Evolutionary conservation across 2,888 invertebrate genomes (phyloP).

Genomic region (Cantharis flavilabris): DNA sequence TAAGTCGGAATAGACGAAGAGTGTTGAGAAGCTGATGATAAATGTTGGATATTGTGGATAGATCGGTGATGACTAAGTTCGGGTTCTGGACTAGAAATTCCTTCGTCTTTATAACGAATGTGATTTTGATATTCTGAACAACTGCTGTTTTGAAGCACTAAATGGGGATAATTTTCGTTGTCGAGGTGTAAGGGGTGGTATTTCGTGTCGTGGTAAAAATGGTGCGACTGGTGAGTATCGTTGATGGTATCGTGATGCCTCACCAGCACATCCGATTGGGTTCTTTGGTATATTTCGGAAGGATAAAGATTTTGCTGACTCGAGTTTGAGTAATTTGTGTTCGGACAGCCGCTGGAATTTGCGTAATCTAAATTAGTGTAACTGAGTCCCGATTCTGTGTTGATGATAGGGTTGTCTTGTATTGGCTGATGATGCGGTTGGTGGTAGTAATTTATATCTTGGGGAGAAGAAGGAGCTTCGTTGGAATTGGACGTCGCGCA

Average conservation of each 20-base stretch:
- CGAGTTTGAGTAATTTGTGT: conserved; percentile 42
- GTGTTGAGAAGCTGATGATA: conserved; percentile 56
- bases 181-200: conserved; percentile 50
- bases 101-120: conserved; percentile 67
- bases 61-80: conserved; percentile 49
- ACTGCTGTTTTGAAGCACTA: conserved; percentile 48
- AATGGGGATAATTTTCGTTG: conserved; percentile 53
- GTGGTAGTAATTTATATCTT: conserved; percentile 58
- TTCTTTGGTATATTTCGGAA: conserved; percentile 42
- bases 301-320: conserved; percentile 46
- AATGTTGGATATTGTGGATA: conserved; percentile 49
- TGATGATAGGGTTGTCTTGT: conserved; percentile 68
- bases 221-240: conserved; percentile 58
- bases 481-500: conserved; percentile 49
- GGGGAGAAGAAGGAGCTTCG: conserved; percentile 53
- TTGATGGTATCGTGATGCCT: conserved; percentile 62
- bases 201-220: conserved; percentile 60
- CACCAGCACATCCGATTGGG: conserved; percentile 46
- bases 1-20: conserved; percentile 80
- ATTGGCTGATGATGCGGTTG: conserved; percentile 44
- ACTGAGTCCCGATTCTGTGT: conserved; percentile 83
- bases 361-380: conserved; percentile 88
- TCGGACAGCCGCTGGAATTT: conserved; percentile 51
- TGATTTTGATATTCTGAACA: conserved; percentile 65
- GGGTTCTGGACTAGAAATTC: conserved; percentile 35